phyloP scores from a whole-genome alignment of 1,140 invertebrate genomes.

The Oreohelix idahoensis region DNA sequence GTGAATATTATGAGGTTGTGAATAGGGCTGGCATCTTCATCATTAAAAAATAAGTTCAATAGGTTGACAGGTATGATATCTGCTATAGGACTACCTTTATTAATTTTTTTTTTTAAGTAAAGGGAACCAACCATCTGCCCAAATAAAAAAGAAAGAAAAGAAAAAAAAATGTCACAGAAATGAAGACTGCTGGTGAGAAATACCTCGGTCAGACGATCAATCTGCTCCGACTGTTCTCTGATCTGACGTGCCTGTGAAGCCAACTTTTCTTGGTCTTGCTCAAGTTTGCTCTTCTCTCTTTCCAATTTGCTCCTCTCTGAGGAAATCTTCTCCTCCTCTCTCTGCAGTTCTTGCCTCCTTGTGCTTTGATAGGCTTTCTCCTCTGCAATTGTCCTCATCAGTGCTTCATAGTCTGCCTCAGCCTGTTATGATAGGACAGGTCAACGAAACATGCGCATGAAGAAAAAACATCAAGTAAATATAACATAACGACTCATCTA shows the following conservation, averaged over 20 bases:
- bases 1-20: no score
- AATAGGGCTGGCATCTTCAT: no score
- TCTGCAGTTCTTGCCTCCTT: conserved; percentile 54
- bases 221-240: conserved; percentile 62
- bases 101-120: no score
- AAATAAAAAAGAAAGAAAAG: no score
- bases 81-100: no score
- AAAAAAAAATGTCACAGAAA: no score
- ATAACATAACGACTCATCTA: no score
- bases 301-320: conserved; percentile 57
- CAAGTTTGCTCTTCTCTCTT: conserved; percentile 53
- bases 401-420: conserved; percentile 66
- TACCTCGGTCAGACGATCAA: conserved; percentile 66
- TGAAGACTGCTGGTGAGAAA: not conserved
- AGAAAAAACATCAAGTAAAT: no score
- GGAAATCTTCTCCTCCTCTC: conserved; percentile 60
- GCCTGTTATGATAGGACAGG: conserved; percentile 40
- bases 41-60: no score
- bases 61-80: no score
- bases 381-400: conserved; percentile 62
- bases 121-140: no score
- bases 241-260: conserved; percentile 61
- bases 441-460: no score
- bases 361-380: conserved; percentile 56
- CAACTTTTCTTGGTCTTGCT: conserved; percentile 64